Base-by-base conservation (phyloP, 2,113 vertebrate genomes). In the Hoplias malabaricus region DNA sequence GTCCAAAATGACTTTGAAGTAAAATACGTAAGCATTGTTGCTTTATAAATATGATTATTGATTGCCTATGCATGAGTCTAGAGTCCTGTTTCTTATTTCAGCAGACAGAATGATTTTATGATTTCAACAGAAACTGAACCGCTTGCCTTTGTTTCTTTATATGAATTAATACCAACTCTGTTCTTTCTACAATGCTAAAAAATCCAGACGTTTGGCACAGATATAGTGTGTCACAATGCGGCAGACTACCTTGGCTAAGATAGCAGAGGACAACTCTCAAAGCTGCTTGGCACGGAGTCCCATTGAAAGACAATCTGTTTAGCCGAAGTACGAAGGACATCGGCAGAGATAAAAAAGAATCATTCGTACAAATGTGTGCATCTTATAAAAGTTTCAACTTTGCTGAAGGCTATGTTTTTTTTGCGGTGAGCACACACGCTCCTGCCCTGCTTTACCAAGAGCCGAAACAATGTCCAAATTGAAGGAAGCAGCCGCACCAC, bases 291-390 rank as follows among this genome's bases (percentile, higher is more conserved):
- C 69, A 23, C 66, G 40, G 34, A 42, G 43, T 43, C 48, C 77
- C 36, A 72, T 33, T 76, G 73, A 80, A 83, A 83, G 73, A 83
- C 72, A 79, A 79, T 79, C 66, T 82, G 62, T 62, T 23, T 38
- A 25, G 75, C 42, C 59, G 42, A 73, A 19, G 5, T 13, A 78
- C 40, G 48, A 83, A 80, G 70, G 73, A 62, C 77, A 76, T 12
- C 27, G 50, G 14, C 65, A 72, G 19, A 40, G 36, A 62, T 75
- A 69, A 42, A 77, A 61, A 69, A 40, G 56, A 23, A 69, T 59
- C 25, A 54, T 27, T 77, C 61, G 43, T 23, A 69, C 29, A 69
- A 33, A 77, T 16, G 2, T 59, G 21, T 59, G 48, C 59, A 36
- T 63, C n/a, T 63, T 34, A 9, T 10, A 29, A 9, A 50, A 16